phyloP scores from a whole-genome alignment of 1,140 invertebrate genomes.

The Aphelinus atriplicis region DNA sequence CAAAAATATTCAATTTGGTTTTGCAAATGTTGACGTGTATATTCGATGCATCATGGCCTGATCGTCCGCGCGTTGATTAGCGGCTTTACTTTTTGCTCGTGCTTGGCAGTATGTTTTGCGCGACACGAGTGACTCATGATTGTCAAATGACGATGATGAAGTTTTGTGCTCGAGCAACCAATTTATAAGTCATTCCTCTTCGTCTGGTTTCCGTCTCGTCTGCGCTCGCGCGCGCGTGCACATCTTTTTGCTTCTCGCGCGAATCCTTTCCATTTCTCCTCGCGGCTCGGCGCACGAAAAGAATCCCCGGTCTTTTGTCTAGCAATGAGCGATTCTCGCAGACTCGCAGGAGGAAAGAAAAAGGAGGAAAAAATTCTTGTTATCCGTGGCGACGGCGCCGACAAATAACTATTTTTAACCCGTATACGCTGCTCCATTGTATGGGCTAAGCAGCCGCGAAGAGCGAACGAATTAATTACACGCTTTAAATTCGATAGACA shows the following conservation, averaged over 20 bases:
- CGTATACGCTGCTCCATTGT: too few relatives aligned
- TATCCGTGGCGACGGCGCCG: too few relatives aligned
- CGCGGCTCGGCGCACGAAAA: too few relatives aligned
- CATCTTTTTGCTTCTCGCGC: background rate
- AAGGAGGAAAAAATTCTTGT: too few relatives aligned
- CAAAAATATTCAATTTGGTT: too few relatives aligned
- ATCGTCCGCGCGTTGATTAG: background rate
- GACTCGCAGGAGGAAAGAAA: too few relatives aligned
- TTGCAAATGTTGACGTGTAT: too few relatives aligned
- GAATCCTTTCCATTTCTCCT: background rate
- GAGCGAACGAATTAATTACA: background rate
- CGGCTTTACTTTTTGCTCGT: background rate
- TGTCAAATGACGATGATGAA: background rate
- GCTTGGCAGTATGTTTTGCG: background rate
- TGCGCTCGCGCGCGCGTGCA: too few relatives aligned
- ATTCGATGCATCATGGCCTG: background rate
- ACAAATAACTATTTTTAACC: too few relatives aligned
- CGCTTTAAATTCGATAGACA: background rate
- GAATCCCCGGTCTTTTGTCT: too few relatives aligned
- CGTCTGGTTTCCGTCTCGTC: background rate
- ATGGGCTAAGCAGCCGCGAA: too few relatives aligned
- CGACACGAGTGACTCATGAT: conserved; percentile 5
- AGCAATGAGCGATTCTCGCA: too few relatives aligned
- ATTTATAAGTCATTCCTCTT: conserved; percentile 21
- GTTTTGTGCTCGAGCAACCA: background rate